Evolutionary conservation across 2,113 vertebrate genomes (phyloP).

Genomic region (Microcebus griseorufus): DNA sequence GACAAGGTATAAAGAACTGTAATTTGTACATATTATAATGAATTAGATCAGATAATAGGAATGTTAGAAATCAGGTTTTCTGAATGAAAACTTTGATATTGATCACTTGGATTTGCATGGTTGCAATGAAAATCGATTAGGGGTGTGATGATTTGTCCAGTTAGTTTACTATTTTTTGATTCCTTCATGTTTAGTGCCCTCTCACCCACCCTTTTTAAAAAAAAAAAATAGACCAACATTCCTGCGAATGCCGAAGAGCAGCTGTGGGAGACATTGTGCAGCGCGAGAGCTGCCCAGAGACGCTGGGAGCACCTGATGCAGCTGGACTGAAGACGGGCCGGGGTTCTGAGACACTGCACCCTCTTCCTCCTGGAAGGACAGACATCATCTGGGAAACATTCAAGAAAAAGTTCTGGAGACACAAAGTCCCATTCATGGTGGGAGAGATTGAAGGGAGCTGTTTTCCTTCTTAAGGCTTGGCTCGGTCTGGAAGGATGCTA

Average conservation of each 20-base stretch:
- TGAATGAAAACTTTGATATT: neutral
- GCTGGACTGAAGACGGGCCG: constrained; percentile 24
- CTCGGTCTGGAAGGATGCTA: constrained; percentile 77
- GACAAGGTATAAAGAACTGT: neutral
- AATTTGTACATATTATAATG: neutral
- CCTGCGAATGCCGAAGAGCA: constrained; percentile 48
- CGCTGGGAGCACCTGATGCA: constrained; percentile 63
- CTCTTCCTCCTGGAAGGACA: constrained; percentile 78
- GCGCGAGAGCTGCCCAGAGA: neutral
- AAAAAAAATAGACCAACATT: constrained; percentile 54
- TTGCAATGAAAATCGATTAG: neutral
- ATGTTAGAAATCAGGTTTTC: neutral
- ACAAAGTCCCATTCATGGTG: constrained; percentile 80
- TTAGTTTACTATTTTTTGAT: neutral
- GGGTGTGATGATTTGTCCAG: neutral
- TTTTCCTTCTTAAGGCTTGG: constrained; percentile 83
- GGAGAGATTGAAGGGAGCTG: constrained; percentile 72
- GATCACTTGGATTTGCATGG: neutral
- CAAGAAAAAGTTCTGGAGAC: constrained; percentile 83
- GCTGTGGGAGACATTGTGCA: neutral
- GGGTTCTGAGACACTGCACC: constrained; percentile 69
- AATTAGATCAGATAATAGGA: neutral
- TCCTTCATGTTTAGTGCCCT: constrained; percentile 61
- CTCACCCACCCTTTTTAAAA: neutral
- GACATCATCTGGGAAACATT: constrained; percentile 79